Base-by-base conservation (phyloP, 2,888 invertebrate genomes). In the Diachrysia chrysitis region DNA sequence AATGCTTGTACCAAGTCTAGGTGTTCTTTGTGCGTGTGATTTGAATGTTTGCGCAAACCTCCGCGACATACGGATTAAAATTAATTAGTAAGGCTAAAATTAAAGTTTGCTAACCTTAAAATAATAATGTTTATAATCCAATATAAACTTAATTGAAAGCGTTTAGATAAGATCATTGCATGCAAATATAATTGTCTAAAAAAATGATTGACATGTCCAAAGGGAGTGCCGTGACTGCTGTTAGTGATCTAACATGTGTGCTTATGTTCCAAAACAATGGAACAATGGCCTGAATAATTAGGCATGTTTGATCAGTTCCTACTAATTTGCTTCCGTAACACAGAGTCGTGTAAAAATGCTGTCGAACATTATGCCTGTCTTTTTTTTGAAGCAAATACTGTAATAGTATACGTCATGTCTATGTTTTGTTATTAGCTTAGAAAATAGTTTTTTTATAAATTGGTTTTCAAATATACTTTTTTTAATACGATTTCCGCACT, bases 201-300 rank as follows among this genome's bases (percentile, higher is more conserved):
- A 80, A 69, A 63, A 64, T 89, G 88, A 88, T 87, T 89, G 88
- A 87, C 89, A 88, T 79, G 74, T 84, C 60, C 66, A 74, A 77
- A 72, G 54, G 79, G 83, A 77, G 78, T 70, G 71, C 58, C 69
- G 19, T 67, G 54, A 25, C 46, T 58, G 54, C 46, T 60, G 60
- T 58, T n/a, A 29, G 25, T 35, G 32, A 10, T 57, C 64, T 53
- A 25, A 66, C 66, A 74, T 79, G 73, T 73, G 69, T 76, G 76
- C 54, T 57, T 48, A 65, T 56, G 55, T 56, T 58, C n/a, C 66
- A 75, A 75, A 83, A 89, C 87, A 89, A 88, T 88, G 77, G 87
- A 87, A 89, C 87, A 89, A 89, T 86, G 59, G 79, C n/a, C 58
- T 42, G 81, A 58, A 82, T 83, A 83, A 85, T 83, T 85, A 83